phyloP scores from a whole-genome alignment of 2,797 vertebrate species.

The Dipus sagitta region DNA sequence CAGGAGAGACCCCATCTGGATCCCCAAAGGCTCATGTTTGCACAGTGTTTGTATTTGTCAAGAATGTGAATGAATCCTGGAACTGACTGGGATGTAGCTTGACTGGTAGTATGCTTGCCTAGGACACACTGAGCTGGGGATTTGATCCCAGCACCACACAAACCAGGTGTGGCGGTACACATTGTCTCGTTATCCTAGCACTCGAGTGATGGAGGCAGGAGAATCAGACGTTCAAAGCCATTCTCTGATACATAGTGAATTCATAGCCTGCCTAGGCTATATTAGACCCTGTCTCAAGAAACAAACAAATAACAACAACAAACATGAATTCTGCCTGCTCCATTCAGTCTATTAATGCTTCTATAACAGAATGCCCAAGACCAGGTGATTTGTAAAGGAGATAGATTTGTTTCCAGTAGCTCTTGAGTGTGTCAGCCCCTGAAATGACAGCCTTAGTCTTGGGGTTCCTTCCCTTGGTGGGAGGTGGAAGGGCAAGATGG shows the following conservation, averaged over 20 bases:
- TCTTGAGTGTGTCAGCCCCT: not conserved
- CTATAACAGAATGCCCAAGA: not conserved
- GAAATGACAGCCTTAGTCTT: not conserved
- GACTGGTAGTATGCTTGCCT: too few species aligned
- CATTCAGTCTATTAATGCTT: not conserved
- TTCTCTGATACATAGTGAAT: not conserved
- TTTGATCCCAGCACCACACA: not conserved
- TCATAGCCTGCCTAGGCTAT: not conserved
- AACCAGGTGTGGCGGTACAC: not conserved
- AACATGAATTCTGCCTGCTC: constrained; percentile 13
- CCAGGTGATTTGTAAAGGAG: not conserved
- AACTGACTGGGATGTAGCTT: not conserved
- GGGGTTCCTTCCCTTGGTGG: too few species aligned
- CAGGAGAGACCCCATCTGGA: constrained; percentile 40
- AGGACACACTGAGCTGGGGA: not conserved
- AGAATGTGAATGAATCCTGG: not conserved
- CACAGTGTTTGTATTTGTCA: constrained; percentile 64
- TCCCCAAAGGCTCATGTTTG: constrained; percentile 42
- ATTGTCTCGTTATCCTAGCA: not conserved
- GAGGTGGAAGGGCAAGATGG: not conserved
- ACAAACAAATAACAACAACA: not conserved
- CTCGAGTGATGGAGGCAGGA: not conserved
- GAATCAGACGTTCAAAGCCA: not conserved
- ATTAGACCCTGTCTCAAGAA: not conserved
- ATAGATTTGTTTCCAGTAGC: not conserved